Evolutionary conservation across 2,797 vertebrate genomes (phyloP).

Genomic region (Pantherophis vulpinus): DNA sequence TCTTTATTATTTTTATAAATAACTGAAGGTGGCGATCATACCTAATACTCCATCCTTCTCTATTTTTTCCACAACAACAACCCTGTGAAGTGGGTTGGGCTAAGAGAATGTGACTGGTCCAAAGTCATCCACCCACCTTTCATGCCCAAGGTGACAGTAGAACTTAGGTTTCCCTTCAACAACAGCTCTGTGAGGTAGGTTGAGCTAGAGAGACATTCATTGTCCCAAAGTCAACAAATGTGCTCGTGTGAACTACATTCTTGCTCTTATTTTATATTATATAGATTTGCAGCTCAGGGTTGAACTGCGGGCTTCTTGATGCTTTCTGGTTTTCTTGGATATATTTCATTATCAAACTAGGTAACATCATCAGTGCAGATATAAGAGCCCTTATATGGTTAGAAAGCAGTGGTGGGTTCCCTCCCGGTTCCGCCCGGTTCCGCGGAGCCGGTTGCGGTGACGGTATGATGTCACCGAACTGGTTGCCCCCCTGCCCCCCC

Average conservation of each 20-base stretch:
- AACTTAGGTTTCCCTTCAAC: background rate
- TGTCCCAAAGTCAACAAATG: background rate
- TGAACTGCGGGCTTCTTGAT: background rate
- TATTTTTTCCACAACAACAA: background rate
- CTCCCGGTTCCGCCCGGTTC: no score
- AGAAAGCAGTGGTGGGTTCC: background rate
- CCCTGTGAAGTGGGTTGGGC: background rate
- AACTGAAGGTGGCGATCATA: background rate
- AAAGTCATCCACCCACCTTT: background rate
- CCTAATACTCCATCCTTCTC: background rate
- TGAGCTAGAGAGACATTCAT: background rate
- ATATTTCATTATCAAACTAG: background rate
- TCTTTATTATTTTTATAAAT: background rate
- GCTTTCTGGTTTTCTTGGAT: background rate
- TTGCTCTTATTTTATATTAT: background rate
- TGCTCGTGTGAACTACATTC: background rate
- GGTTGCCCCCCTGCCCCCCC: no score
- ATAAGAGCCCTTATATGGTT: background rate
- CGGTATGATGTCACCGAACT: no score
- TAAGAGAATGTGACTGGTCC: background rate
- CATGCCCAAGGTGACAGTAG: background rate
- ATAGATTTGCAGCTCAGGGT: background rate
- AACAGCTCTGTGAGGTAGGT: background rate
- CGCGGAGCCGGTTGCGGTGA: no score
- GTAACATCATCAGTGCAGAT: background rate